Conservation (phyloP, 2,797 vertebrate species). For the Erethizon dorsatum region DNA sequence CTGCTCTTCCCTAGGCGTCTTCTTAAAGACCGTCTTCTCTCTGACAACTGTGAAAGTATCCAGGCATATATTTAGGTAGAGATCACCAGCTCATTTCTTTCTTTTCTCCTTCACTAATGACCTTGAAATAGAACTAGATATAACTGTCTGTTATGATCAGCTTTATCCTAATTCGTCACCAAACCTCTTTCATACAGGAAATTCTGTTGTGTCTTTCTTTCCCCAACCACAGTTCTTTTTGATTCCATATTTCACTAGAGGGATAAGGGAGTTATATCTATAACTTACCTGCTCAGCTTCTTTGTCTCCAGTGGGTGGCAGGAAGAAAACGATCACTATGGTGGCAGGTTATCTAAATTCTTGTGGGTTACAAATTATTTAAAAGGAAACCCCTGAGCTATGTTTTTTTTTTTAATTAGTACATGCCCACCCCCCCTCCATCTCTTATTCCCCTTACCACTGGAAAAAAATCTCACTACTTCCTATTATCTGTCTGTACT, state of each 20-base stretch:
- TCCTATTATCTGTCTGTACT: background rate
- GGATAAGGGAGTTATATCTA: background rate
- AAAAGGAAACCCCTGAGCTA: background rate
- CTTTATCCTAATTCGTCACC: background rate
- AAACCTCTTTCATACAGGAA: background rate
- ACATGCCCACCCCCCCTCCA: background rate
- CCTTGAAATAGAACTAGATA: background rate
- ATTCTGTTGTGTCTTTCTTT: background rate
- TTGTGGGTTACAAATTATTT: background rate
- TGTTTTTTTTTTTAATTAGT: background rate
- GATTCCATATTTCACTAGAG: background rate
- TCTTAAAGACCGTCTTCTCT: background rate
- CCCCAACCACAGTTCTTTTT: background rate
- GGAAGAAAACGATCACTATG: background rate
- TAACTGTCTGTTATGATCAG: background rate
- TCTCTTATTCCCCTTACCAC: background rate
- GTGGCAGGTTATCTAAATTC: background rate
- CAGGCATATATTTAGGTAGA: background rate
- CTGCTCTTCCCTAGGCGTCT: background rate
- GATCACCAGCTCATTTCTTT: background rate
- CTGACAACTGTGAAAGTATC: constrained; percentile 1
- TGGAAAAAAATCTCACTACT: background rate
- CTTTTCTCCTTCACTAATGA: background rate
- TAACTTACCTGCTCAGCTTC: background rate
- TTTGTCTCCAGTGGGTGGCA: background rate